Evolutionary conservation across 2,113 vertebrate genomes (phyloP).

Genomic region (Lepisosteus oculatus): DNA sequence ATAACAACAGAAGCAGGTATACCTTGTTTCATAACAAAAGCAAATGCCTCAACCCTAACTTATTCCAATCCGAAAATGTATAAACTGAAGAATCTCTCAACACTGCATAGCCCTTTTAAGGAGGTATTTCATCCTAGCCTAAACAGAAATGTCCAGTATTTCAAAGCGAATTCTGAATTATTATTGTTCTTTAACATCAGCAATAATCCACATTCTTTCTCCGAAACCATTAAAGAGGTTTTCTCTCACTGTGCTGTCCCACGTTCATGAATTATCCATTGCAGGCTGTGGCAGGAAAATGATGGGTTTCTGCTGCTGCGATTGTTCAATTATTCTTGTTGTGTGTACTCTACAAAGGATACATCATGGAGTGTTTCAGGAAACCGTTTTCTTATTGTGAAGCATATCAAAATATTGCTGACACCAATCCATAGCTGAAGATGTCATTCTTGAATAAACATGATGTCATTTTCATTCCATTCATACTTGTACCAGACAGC

Average conservation of each 20-base stretch:
- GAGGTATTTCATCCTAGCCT: too few relatives aligned
- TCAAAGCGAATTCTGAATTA: too few relatives aligned
- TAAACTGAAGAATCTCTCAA: too few relatives aligned
- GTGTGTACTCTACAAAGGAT: conserved; percentile 73
- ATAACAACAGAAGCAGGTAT: too few relatives aligned
- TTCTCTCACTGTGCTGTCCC: neutral
- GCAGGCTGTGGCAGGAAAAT: conserved; percentile 29
- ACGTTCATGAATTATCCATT: conserved; percentile 12
- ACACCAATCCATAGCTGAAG: conserved; percentile 81
- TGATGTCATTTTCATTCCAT: conserved; percentile 91
- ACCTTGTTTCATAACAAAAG: too few relatives aligned
- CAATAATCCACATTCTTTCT: too few relatives aligned
- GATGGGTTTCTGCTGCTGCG: conserved; percentile 46
- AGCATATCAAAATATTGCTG: conserved; percentile 83
- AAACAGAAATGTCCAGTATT: too few relatives aligned
- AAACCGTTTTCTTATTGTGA: conserved; percentile 70
- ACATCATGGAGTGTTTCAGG: conserved; percentile 71
- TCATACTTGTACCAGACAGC: conserved; percentile 87
- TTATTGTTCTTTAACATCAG: too few relatives aligned
- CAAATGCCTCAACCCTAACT: too few relatives aligned
- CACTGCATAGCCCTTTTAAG: too few relatives aligned
- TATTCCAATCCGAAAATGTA: too few relatives aligned
- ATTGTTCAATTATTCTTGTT: conserved; percentile 74
- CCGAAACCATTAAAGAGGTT: too few relatives aligned
- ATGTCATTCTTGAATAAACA: conserved; percentile 94